Conservation (phyloP, 2,113 vertebrate species). For the Serilophus lunatus region DNA sequence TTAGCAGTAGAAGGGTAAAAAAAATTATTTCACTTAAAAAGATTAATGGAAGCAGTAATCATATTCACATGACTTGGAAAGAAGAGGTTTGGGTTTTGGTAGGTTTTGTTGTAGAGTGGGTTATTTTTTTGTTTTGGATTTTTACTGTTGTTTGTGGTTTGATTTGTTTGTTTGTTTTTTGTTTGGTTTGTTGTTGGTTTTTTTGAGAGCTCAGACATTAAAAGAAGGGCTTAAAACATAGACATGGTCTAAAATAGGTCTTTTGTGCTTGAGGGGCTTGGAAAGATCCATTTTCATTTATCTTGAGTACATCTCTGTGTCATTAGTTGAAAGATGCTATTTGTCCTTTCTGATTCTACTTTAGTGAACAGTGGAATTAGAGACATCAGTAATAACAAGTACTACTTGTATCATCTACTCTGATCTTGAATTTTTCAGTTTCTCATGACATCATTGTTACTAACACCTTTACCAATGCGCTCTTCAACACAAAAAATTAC, state of each 20-base stretch:
- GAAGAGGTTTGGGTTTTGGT: not conserved
- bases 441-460: not conserved
- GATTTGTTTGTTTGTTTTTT: no score
- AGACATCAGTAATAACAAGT: not conserved
- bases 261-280: not conserved
- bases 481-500: not conserved
- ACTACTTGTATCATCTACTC: not conserved
- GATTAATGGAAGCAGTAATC: not conserved
- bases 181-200: not conserved
- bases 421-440: not conserved
- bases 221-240: not conserved
- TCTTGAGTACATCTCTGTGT: not conserved
- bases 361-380: not conserved
- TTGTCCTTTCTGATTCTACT: not conserved
- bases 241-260: not conserved
- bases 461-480: not conserved
- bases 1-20: not conserved
- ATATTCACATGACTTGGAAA: not conserved
- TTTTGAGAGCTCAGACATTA: not conserved
- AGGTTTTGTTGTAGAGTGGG: not conserved
- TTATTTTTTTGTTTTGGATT: not conserved
- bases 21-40: not conserved
- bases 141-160: not conserved
- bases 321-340: not conserved
- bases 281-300: not conserved